A percentile compares a stretch with the other conserved stretches of the same genome.
These are phyloP conservation scores for Chaetophractus vellerosus DNA, from an alignment of 2,797 vertebrate species.

Conservation along the genomic window DNA sequence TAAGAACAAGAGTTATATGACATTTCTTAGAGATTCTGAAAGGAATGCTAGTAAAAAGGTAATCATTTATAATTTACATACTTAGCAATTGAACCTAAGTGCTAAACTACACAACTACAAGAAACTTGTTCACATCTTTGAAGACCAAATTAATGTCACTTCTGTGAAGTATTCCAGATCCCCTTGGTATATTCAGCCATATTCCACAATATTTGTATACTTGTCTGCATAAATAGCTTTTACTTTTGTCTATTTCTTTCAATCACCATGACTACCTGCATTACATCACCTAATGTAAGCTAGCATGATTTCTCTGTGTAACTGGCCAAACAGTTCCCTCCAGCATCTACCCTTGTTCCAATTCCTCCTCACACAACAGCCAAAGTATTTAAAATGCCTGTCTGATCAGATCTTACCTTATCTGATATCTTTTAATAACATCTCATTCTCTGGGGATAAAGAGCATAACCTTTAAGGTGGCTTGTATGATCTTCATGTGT, in stretches of 20 bases:
- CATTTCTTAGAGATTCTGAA: conserved; percentile 63
- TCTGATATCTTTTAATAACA: not conserved
- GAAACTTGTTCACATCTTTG: conserved; percentile 51
- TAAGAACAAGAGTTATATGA: conserved; percentile 49
- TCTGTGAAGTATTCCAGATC: not conserved
- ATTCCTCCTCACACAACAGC: not conserved
- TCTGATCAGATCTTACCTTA: not conserved
- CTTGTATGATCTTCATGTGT: not conserved
- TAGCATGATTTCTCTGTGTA: not conserved
- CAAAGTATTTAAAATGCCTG: not conserved
- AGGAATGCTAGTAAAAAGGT: conserved; percentile 53
- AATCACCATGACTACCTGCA: not conserved
- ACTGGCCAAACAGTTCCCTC: not conserved
- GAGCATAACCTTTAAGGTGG: not conserved
- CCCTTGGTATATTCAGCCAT: not conserved
- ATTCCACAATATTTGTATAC: not conserved
- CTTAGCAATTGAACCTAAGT: conserved; percentile 55
- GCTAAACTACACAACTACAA: not conserved
- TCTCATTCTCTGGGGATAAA: not conserved
- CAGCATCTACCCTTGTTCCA: not conserved
- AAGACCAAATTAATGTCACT: not conserved
- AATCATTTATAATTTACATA: conserved; percentile 51
- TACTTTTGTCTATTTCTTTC: not conserved
- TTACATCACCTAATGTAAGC: not conserved
- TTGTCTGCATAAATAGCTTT: conserved; percentile 10